Evolutionary conservation across 92 coral and sea anemone species (phyloP), one percentile per base, ranked within the genome.

Genomic region (Zoanthus sansibaricus): DNA sequence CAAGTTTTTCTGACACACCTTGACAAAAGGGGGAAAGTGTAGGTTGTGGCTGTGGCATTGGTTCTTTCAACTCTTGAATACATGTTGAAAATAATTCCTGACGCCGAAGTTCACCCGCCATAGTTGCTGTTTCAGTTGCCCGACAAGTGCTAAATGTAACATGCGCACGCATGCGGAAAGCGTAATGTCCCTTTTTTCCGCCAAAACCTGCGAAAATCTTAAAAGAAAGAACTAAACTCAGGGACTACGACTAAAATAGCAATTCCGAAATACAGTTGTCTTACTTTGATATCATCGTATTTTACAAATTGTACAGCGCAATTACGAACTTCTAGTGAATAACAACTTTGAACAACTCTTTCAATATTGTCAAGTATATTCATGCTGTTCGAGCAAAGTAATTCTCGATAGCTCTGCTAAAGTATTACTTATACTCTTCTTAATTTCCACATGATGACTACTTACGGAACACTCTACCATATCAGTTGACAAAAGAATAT

Each of bases 51-150:
- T 45, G 82, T 25, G 91, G 86, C 72, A 76, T 61, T 13, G 92
- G 92, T 54, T 89, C 86, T 87, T 92, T 92, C 82, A 89, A 90
- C 45, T 82, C 94, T 37, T 86, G 76, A 54, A 92, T 83, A 49
- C 94, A 92, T 12, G 94, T 86, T 82, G 92, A 71, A 61, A 92
- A 42, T 0, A 90, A 54, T 84, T 92, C 93, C 30, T 87, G 71
- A 25, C 71, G 71, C 37, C 12, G 37, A 67, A 67, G 71, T 42
- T 67, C 37, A 25, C 20, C 7, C 8, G 20, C 71, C 18, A 5
- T 62, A 8, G 69, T 25, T 62, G 69, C 6, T 6, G 18, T 4
- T 6, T 2, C 16, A 13, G 69, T 33, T 33, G 69, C n/a, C 16
- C 16, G 20, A 20, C 16, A 5, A 20, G 25, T 62, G 16, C 69